Base-by-base conservation (phyloP, 2,888 invertebrate species). In the Microplitis deprimator region DNA sequence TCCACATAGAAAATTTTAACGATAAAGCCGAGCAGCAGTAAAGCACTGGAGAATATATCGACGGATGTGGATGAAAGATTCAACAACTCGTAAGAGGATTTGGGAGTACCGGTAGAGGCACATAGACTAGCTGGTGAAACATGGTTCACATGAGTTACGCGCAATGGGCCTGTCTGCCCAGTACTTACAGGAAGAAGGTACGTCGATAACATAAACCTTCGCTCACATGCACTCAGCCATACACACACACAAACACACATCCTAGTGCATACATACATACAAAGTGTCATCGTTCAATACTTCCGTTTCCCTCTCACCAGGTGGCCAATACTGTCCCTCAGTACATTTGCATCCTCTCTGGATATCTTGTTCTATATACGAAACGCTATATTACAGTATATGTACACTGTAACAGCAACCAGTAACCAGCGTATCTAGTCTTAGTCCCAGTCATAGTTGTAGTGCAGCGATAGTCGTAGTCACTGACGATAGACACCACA, bases 111-210 rank as follows among this genome's bases (percentile, higher is more conserved):
- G 41, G 4, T 29, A 50, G 40, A 16, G 64, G n/a, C 20, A 29
- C 6, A 65, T 65, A 20, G 38, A 29, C 29, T 65, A 7, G n/a
- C 60, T 70, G 67, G 72, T 65, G 62, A 62, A 77, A 73, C 60
- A 89, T 89, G 89, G 89, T 89, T 82, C 89, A 89, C 83, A 89
- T 86, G 88, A 89, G 89, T 82, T 89, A 89, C 82, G 89, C 89
- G 73, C 87, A 89, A 76, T 89, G 89, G 89, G 89, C 89, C 75
- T 89, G 89, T 77, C 83, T 89, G 84, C 89, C 89, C 79, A 89
- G 89, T 84, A 89, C 89, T 83, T 89, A 89, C 80, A 87, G 89
- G 79, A 89, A 89, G 79, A 89, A 89, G 89, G 89, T 89, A 85
- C 77, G 87, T 85, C 50, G 50, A 50, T 50, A 50, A 13, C 50